Evolutionary conservation across 2,113 vertebrate genomes (phyloP), one percentile per base, ranked within the genome.

Genomic region (Silurus glanis): DNA sequence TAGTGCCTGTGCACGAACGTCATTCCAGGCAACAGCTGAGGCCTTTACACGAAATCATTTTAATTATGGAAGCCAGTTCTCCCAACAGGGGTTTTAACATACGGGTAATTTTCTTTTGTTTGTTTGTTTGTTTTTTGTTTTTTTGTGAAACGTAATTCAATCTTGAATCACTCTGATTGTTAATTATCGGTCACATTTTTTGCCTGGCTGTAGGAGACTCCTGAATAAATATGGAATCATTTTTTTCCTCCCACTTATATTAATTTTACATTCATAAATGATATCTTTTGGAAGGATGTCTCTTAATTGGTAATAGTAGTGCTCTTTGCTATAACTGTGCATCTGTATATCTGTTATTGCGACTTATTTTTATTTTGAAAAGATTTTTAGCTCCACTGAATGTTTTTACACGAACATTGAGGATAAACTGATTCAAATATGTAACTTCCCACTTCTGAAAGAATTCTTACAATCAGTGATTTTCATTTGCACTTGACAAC

Each of bases 41-140:
- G 76, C 86, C 53, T 76, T 21, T 9, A 78, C 59, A 71, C 81
- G 76, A 81, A 89, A 82, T 89, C 75, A 88, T 82, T 86, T 88
- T 89, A 87, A 89, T 89, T 86, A 81, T 84, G 66, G 64, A 64
- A 82, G 76, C 62, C 71, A 80, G 83, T 72, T 82, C 16, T 78
- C 80, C 84, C 88, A 83, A 75, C 83, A 85, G 86, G 88, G 84
- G 67, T 75, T 87, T 89, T 58, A 67, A 85, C 80, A 89, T 37
- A 23, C 79, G 72, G 64, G 56, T 80, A 75, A 86, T 88, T 82
- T 84, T 88, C 87, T 81, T 88, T 37, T 37, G 37, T 37, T 37
- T 37, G 37, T 37, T 37, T 86, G 80, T 89, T 87, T 87, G 80
- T 85, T 78, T 80, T 82, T 80, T 78, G 28, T 87, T 87, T 72